These are phyloP conservation scores for Athrips mouffetella DNA, from an alignment of 2,888 invertebrate species.

Conservation along the genomic window DNA sequence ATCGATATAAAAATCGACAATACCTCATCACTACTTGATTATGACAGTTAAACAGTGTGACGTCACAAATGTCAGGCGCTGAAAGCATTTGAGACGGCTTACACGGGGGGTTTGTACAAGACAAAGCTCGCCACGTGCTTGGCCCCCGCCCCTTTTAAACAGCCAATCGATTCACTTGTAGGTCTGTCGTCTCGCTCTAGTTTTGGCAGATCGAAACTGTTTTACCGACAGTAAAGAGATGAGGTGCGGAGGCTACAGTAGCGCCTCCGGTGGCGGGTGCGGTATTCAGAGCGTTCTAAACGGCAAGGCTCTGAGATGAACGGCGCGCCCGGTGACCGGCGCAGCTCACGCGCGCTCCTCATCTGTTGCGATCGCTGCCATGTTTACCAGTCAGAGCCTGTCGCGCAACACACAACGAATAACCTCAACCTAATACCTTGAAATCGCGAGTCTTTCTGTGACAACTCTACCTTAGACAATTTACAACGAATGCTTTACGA, in stretches of 20 bases:
- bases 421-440: conserved; percentile 60
- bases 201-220: conserved; percentile 38
- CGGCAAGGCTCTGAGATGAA: conserved; percentile 50
- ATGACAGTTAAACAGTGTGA: no score
- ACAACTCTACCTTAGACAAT: conserved; percentile 36
- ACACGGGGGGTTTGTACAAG: no score
- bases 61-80: no score
- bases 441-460: conserved; percentile 41
- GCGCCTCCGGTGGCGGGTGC: conserved; percentile 48
- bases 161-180: conserved; percentile 68
- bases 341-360: conserved; percentile 72
- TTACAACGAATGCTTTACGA: conserved; percentile 55
- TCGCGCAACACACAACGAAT: conserved; percentile 73
- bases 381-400: conserved; percentile 73
- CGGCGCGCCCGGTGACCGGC: conserved; percentile 53
- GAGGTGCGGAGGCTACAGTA: conserved; percentile 46
- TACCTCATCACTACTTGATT: no score
- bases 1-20: no score
- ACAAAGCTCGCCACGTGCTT: conserved; percentile 67
- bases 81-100: no score
- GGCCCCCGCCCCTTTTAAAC: conserved; percentile 64
- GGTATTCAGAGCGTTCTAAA: not conserved
- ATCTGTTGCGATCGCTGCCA: conserved; percentile 75
- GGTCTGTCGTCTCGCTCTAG: conserved; percentile 53
- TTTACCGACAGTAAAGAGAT: conserved; percentile 61